A percentile compares a stretch with the other conserved stretches of the same genome.
phyloP scores from a whole-genome alignment of 2,888 invertebrate genomes.

The Amblyjoppa fuscipennis region DNA sequence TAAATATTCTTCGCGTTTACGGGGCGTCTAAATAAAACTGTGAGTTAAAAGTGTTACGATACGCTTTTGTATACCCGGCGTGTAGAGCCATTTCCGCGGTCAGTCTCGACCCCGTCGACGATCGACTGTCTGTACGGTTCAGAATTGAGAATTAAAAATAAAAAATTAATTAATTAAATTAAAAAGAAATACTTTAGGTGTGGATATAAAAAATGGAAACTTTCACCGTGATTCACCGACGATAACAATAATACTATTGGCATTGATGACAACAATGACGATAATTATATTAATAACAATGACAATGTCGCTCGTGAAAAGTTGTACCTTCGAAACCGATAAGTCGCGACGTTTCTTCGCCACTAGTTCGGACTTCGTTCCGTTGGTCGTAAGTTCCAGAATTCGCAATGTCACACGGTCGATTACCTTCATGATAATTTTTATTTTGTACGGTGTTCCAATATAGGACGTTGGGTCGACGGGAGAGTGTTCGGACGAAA shows the following conservation, averaged over 20 bases:
- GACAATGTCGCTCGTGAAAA: neutral
- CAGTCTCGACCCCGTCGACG: slow-evolving; percentile 23
- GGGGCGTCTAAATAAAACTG: slow-evolving; percentile 61
- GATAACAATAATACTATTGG: neutral
- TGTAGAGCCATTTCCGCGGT: slow-evolving; percentile 13
- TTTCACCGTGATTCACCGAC: neutral
- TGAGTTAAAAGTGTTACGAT: slow-evolving; percentile 59
- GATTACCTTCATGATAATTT: neutral
- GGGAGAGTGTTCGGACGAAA: no score
- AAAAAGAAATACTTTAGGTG: no score
- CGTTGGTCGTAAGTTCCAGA: neutral
- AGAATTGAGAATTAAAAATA: neutral
- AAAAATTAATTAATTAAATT: slow-evolving; percentile 14
- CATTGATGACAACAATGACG: neutral
- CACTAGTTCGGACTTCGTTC: neutral
- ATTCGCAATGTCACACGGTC: no score
- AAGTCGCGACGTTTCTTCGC: neutral
- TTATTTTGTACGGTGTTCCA: neutral
- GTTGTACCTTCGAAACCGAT: neutral
- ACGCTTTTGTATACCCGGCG: neutral
- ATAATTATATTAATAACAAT: neutral
- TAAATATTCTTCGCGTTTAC: slow-evolving; percentile 65
- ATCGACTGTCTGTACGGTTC: slow-evolving; percentile 19
- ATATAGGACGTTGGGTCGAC: no score
- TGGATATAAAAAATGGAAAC: no score